phyloP scores from a whole-genome alignment of 2,797 vertebrate species.

The Melanogrammus aeglefinus region DNA sequence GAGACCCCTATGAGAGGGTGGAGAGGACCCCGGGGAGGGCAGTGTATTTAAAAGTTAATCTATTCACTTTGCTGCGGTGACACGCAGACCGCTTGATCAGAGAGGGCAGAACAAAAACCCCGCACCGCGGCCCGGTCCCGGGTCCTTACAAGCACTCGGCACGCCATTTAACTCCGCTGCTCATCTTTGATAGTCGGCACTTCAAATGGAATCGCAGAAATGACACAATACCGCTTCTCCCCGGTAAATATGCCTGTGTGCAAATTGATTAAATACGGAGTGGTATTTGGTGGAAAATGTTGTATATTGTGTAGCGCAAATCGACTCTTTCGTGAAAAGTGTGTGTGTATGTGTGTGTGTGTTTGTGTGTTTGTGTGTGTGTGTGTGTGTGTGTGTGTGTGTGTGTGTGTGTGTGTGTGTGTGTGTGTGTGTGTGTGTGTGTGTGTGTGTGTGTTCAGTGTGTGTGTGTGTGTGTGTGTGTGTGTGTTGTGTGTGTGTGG shows the following conservation, averaged over 20 bases:
- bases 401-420: not conserved
- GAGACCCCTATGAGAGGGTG: constrained; percentile 8
- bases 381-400: constrained; percentile 43
- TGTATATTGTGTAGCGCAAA: constrained; percentile 66
- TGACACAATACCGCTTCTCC: constrained; percentile 65
- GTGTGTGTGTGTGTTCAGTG: constrained; percentile 21
- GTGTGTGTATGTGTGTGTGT: constrained; percentile 54
- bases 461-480: constrained; percentile 49
- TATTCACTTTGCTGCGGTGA: constrained; percentile 79
- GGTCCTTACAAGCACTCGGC: constrained; percentile 59
- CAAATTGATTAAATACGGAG: constrained; percentile 68
- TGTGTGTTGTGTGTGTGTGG: constrained; percentile 19
- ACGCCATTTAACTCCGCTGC: constrained; percentile 68
- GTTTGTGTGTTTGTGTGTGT: constrained; percentile 40
- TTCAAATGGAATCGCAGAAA: constrained; percentile 72
- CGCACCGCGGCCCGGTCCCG: constrained; percentile 70
- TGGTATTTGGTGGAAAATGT: constrained; percentile 59
- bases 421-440: too few species aligned
- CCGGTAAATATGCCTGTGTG: constrained; percentile 60
- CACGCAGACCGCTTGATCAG: constrained; percentile 73
- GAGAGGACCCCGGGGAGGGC: constrained; percentile 66
- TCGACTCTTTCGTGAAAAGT: constrained; percentile 54
- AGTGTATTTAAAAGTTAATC: constrained; percentile 77
- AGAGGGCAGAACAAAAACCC: constrained; percentile 61
- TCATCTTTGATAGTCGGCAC: constrained; percentile 73